A percentile compares a stretch with the other conserved stretches of the same genome.
phyloP scores from a whole-genome alignment of 2,888 invertebrate species.

The Ectropis crepuscularia region DNA sequence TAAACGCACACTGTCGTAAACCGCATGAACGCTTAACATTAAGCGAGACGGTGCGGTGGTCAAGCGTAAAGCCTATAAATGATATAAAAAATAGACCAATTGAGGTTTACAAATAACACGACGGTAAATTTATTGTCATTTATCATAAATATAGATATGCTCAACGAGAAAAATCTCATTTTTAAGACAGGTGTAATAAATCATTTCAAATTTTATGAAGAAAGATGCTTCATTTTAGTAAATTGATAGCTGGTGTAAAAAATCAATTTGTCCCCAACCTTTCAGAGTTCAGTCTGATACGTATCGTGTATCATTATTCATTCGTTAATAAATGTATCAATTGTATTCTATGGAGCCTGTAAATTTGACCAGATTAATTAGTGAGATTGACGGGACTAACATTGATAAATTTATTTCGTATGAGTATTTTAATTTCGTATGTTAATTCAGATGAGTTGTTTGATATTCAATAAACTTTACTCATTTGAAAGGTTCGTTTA shows the following conservation, averaged over 20 bases:
- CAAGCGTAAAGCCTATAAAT: too few relatives aligned
- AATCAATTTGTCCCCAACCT: constrained; percentile 27
- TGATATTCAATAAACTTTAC: constrained; percentile 30
- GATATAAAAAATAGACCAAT: too few relatives aligned
- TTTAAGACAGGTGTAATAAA: constrained; percentile 13
- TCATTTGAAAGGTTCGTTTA: constrained; percentile 38
- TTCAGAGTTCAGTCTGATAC: constrained; percentile 26
- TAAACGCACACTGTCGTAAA: too few relatives aligned
- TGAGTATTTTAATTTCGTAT: constrained; percentile 30
- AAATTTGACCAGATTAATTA: constrained; percentile 35
- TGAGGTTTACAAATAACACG: too few relatives aligned
- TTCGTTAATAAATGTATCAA: constrained; percentile 35
- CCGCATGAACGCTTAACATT: too few relatives aligned
- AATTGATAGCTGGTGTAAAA: constrained; percentile 26
- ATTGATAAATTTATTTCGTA: constrained; percentile 34
- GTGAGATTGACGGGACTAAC: constrained; percentile 28
- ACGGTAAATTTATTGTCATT: too few relatives aligned
- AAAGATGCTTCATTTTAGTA: constrained; percentile 15
- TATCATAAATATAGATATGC: background rate
- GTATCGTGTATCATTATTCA: constrained; percentile 30
- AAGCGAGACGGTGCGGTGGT: too few relatives aligned
- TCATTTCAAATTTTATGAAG: constrained; percentile 14
- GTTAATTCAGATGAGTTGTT: constrained; percentile 26
- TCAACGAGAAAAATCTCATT: constrained; percentile 8
- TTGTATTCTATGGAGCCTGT: constrained; percentile 32